Evolutionary conservation across 2,113 vertebrate genomes (phyloP).

Genomic region (Crypturellus undulatus): DNA sequence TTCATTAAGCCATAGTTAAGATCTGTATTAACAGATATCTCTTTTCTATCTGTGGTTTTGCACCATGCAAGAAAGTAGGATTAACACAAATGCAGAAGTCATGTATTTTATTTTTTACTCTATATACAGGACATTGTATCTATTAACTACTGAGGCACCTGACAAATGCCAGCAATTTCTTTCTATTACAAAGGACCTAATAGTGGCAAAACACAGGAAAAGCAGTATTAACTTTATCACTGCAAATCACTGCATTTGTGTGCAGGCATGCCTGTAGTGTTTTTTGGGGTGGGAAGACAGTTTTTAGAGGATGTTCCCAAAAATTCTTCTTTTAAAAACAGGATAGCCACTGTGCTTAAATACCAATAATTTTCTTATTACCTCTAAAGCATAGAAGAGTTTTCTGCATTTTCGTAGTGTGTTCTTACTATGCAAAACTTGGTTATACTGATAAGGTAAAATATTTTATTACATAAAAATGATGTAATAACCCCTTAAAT

Average conservation of each 20-base stretch:
- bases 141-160: not conserved
- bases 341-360: not conserved
- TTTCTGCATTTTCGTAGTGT: not conserved
- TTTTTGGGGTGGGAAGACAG: not conserved
- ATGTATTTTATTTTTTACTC: not conserved
- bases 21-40: not conserved
- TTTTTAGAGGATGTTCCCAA: not conserved
- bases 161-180: not conserved
- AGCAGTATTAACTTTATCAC: not conserved
- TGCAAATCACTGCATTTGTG: not conserved
- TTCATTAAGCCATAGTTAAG: not conserved
- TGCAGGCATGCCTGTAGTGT: not conserved
- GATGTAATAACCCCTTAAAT: not conserved
- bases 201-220: not conserved
- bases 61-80: not conserved
- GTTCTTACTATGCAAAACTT: not conserved
- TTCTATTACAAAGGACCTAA: not conserved
- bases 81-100: not conserved
- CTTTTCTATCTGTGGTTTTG: not conserved
- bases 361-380: not conserved
- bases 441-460: not conserved
- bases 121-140: not conserved
- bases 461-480: not conserved
- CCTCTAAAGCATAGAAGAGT: not conserved
- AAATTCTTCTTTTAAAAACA: not conserved